phyloP scores from a whole-genome alignment of 1,140 invertebrate species.

The Pentalonia nigronervosa region DNA sequence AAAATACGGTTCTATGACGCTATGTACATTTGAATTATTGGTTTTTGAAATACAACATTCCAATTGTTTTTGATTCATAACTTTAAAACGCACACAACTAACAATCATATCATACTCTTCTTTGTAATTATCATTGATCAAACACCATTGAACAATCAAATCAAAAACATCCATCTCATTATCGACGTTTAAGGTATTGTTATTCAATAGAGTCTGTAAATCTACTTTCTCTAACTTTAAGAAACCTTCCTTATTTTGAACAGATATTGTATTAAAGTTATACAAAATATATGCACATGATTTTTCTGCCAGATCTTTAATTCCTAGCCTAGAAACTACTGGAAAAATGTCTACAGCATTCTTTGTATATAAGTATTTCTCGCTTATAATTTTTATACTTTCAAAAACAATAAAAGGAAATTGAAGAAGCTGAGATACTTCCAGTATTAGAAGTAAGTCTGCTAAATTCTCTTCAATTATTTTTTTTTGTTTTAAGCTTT shows the following conservation, averaged over 20 bases:
- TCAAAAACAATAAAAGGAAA: neutral
- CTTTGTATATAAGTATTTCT: neutral
- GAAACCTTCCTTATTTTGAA: neutral
- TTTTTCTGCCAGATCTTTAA: neutral
- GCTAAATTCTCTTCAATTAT: neutral
- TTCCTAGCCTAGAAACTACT: neutral
- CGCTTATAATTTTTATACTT: neutral
- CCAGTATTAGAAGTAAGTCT: neutral
- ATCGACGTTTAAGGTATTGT: neutral
- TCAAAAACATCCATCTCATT: constrained; percentile 11
- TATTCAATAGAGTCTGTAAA: constrained; percentile 7
- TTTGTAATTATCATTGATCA: neutral
- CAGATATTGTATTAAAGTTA: neutral
- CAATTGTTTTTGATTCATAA: neutral
- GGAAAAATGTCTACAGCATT: neutral
- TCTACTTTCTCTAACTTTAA: neutral
- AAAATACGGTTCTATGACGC: neutral
- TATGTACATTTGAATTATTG: neutral
- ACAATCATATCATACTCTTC: constrained; percentile 1
- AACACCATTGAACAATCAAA: constrained; percentile 31
- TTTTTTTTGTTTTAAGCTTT: neutral
- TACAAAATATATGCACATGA: neutral
- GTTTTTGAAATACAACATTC: neutral
- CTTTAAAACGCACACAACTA: constrained; percentile 15
- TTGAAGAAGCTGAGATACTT: constrained; percentile 35